Evolutionary conservation across 2,113 vertebrate species (phyloP).

Genomic region (Pelusios castaneus): DNA sequence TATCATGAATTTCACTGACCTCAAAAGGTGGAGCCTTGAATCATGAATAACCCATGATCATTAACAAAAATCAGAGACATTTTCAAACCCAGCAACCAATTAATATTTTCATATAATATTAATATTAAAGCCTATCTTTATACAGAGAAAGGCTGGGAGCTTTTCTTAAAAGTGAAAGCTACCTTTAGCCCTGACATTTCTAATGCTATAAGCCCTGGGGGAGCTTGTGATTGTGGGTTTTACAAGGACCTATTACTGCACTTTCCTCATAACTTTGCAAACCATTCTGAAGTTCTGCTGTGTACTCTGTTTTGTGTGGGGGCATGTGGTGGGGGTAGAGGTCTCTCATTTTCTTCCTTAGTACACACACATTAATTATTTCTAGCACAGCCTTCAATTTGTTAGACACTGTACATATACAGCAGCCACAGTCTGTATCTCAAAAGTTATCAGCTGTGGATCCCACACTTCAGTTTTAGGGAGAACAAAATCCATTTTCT

Average conservation of each 20-base stretch:
- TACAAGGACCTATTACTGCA: accelerated
- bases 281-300: accelerated
- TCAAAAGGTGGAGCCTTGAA: not conserved
- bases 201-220: not conserved
- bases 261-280: not conserved
- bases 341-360: not conserved
- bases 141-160: not conserved
- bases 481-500: not conserved
- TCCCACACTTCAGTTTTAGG: not conserved
- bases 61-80: conserved; percentile 12
- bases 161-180: not conserved
- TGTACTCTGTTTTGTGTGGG: not conserved
- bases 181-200: not conserved
- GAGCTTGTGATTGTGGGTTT: accelerated
- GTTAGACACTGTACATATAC: not conserved
- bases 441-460: not conserved
- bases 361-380: not conserved
- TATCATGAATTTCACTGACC: not conserved
- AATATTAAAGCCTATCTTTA: not conserved
- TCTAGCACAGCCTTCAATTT: not conserved
- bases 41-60: conserved; percentile 2
- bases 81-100: not conserved
- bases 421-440: not conserved
- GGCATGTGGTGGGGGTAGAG: too few relatives aligned
- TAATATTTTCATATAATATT: not conserved